Conservation (phyloP, 1,140 invertebrate species). For the Bactericera cockerelli region DNA sequence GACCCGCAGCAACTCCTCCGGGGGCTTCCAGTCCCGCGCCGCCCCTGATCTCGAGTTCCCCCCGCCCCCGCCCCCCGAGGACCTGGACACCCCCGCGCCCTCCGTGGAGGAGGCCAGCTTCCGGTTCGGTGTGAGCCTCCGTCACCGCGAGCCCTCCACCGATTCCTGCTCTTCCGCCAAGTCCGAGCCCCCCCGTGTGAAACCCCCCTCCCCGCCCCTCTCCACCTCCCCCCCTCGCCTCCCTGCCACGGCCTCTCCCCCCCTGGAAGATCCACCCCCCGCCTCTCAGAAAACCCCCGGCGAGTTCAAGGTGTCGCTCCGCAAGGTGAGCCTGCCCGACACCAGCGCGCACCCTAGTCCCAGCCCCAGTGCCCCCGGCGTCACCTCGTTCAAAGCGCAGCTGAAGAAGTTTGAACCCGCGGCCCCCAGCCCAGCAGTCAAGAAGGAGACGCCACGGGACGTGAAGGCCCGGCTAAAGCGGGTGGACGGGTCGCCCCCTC, state of each 20-base stretch:
- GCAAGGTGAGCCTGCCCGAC: slow-evolving; percentile 27
- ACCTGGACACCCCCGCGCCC: slow-evolving; percentile 44
- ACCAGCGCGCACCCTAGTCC: neutral
- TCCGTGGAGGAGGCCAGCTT: slow-evolving; percentile 53
- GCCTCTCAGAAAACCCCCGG: slow-evolving; percentile 29
- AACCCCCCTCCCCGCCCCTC: slow-evolving; percentile 24
- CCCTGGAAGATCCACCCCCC: slow-evolving; percentile 54
- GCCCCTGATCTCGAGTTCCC: slow-evolving; percentile 67
- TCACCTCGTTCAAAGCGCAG: slow-evolving; percentile 41
- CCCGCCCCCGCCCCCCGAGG: slow-evolving; percentile 41
- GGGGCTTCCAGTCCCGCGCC: slow-evolving; percentile 37
- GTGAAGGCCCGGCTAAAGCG: slow-evolving; percentile 71
- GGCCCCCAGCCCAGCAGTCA: slow-evolving; percentile 32
- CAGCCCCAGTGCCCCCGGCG: neutral
- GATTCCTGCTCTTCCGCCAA: slow-evolving; percentile 37
- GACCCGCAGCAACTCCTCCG: slow-evolving; percentile 68
- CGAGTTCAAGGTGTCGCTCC: slow-evolving; percentile 35
- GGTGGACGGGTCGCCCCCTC: slow-evolving; percentile 44
- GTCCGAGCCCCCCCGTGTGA: slow-evolving; percentile 23
- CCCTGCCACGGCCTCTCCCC: slow-evolving; percentile 41
- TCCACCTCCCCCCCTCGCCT: slow-evolving; percentile 26
- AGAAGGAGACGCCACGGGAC: slow-evolving; percentile 50
- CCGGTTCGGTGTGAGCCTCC: slow-evolving; percentile 50
- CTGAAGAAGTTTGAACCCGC: slow-evolving; percentile 50
- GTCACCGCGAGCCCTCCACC: slow-evolving; percentile 45